Conservation (phyloP, 2,797 vertebrate genomes). For the Lindbergichthys nudifrons region DNA sequence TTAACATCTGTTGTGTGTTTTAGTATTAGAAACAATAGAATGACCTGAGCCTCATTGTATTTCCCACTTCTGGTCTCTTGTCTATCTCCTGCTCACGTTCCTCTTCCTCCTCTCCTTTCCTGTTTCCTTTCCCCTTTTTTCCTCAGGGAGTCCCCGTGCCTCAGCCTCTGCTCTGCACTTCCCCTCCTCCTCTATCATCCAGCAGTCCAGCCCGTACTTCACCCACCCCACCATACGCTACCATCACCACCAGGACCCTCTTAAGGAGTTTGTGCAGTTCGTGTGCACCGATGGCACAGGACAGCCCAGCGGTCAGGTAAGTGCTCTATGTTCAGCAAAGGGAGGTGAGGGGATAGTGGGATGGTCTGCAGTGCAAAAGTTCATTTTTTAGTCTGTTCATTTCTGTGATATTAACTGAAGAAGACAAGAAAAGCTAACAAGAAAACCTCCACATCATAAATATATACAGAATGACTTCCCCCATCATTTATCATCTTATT, state of each 20-base stretch:
- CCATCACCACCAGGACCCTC: conserved; percentile 97
- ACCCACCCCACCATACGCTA: conserved; percentile 98
- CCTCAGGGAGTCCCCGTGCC: conserved; percentile 92
- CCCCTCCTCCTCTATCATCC: conserved; percentile 95
- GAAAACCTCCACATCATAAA: background rate
- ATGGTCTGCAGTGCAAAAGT: conserved; percentile 10
- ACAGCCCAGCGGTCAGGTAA: conserved; percentile 93
- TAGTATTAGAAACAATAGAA: conserved; percentile 25
- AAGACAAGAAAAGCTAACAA: conserved; percentile 10
- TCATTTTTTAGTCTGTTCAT: background rate
- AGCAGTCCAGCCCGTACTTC: conserved; percentile 97
- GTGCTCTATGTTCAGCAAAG: conserved; percentile 41
- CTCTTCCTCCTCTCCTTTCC: conserved; percentile 27
- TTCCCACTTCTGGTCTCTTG: conserved; percentile 28
- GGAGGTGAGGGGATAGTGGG: background rate
- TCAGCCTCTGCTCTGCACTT: conserved; percentile 96
- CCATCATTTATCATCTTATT: conserved; percentile 11
- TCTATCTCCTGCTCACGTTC: conserved; percentile 33
- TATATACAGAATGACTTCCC: background rate
- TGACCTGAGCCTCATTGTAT: conserved; percentile 36
- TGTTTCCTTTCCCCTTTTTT: conserved; percentile 19
- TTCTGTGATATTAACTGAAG: conserved; percentile 1
- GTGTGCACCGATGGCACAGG: conserved; percentile 95
- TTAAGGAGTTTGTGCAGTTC: conserved; percentile 98
- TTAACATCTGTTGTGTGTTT: conserved; percentile 24